These are phyloP conservation scores for Ophiothrix spiculata DNA, from an alignment of 35 echinoderm and acorn worm species.

Conservation along the genomic window DNA sequence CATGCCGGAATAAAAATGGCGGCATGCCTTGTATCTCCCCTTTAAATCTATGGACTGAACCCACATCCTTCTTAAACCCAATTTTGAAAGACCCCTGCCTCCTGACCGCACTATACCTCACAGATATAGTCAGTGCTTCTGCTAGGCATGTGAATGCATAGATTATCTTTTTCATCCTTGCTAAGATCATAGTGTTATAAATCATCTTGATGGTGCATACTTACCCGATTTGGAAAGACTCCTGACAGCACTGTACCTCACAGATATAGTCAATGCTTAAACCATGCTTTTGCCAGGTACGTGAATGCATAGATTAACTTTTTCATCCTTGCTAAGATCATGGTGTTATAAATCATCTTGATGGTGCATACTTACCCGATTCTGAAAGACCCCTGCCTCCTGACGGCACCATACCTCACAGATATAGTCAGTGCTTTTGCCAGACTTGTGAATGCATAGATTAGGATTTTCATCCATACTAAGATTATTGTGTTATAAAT, in stretches of 20 bases:
- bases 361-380: constrained; percentile 47
- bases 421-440: no score
- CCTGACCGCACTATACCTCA: no score
- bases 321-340: constrained; percentile 73
- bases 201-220: constrained; percentile 74
- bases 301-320: neutral
- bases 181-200: constrained; percentile 78
- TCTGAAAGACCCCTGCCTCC: no score
- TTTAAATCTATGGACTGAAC: no score
- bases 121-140: no score
- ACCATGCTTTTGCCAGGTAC: constrained; percentile 32
- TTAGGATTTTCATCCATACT: constrained; percentile 60
- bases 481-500: constrained; percentile 77
- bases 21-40: no score
- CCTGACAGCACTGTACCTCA: constrained; percentile 80
- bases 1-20: no score
- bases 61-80: no score
- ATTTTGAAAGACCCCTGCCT: no score
- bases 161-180: constrained; percentile 51
- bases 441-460: neutral
- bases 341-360: constrained; percentile 82
- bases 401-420: no score
- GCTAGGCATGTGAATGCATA: constrained; percentile 12
- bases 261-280: constrained; percentile 65
- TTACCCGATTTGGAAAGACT: constrained; percentile 52